Evolutionary conservation across 1,140 invertebrate genomes (phyloP), one percentile per base, ranked within the genome.

Genomic region (Hyles euphorbiae): DNA sequence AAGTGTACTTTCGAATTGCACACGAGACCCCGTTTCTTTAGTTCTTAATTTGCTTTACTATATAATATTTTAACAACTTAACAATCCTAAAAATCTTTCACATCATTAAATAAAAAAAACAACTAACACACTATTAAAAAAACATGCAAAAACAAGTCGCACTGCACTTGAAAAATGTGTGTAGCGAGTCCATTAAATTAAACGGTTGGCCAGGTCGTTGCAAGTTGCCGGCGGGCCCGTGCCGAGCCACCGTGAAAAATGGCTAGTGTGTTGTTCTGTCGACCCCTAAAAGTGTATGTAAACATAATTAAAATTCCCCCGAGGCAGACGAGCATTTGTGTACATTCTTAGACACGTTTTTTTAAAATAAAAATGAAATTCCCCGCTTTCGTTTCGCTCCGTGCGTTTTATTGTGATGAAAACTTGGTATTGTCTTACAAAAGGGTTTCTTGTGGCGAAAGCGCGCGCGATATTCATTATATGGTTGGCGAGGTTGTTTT

Each of bases 221-320:
- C 56, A 60, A 56, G 48, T 34, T 32, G 57, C 48, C 51, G n/a
- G n/a, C 55, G n/a, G 34, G 9, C 49, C 49, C n/a, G 34, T 2
- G 52, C 53, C 32, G 53, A 22, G 32, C 9, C 40, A 1, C 55
- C 48, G 58, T 69, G 58, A 68, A 67, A 72, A 71, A 68, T 65
- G 53, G 66, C 60, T 62, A 69, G 56, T 60, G 58, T 54, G 56
- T 65, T 69, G 65, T 64, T 70, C 65, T 64, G 53, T 40, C 58
- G 49, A 54, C 56, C 61, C 56, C 55, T 65, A 74, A 61, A 63
- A 69, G 71, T 71, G 68, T 73, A 70, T 71, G 70, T 73, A 70
- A 74, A 74, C 68, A 74, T 74, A 76, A 78, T 78, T 74, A 76
- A 70, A 76, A 74, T 72, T 76, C 64, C 55, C 53, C 43, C 62